Percentiles rank a stretch among this genome's conserved stretches.
These are phyloP conservation scores for Diploptera punctata DNA, from an alignment of 2,888 invertebrate species.

Conservation along the genomic window DNA sequence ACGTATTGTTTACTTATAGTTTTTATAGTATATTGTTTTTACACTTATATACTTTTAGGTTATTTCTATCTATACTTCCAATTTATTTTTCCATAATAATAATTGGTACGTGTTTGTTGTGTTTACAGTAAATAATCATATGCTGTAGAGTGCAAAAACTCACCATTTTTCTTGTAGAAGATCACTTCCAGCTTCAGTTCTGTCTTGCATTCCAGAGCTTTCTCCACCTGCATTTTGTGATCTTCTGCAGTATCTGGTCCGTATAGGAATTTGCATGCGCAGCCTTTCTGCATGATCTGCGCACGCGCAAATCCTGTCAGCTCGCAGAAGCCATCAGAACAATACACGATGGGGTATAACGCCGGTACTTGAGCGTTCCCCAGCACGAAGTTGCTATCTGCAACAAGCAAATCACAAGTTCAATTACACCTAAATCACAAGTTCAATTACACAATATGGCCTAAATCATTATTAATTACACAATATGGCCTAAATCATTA, in stretches of 20 bases:
- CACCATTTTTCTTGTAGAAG: conserved; percentile 95
- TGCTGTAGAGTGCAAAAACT: conserved; percentile 51
- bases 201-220: conserved; percentile 85
- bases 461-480: too few relatives aligned
- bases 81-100: too few relatives aligned
- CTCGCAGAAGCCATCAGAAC: conserved; percentile 96
- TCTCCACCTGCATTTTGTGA: conserved; percentile 87
- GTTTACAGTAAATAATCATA: too few relatives aligned
- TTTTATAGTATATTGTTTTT: too few relatives aligned
- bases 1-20: too few relatives aligned
- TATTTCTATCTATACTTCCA: too few relatives aligned
- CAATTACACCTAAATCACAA: too few relatives aligned
- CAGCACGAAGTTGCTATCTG: conserved; percentile 96
- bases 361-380: conserved; percentile 93
- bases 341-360: conserved; percentile 92
- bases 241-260: conserved; percentile 91
- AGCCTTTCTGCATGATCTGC: conserved; percentile 96
- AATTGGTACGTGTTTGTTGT: too few relatives aligned
- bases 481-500: too few relatives aligned
- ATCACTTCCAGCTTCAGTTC: conserved; percentile 94
- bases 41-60: too few relatives aligned
- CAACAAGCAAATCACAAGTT: too few relatives aligned
- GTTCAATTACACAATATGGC: too few relatives aligned
- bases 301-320: conserved; percentile 92
- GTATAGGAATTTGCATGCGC: conserved; percentile 93